Evolutionary conservation across 2,888 invertebrate genomes (phyloP), one percentile per base, ranked within the genome.

Genomic region (Frankliniella intonsa): DNA sequence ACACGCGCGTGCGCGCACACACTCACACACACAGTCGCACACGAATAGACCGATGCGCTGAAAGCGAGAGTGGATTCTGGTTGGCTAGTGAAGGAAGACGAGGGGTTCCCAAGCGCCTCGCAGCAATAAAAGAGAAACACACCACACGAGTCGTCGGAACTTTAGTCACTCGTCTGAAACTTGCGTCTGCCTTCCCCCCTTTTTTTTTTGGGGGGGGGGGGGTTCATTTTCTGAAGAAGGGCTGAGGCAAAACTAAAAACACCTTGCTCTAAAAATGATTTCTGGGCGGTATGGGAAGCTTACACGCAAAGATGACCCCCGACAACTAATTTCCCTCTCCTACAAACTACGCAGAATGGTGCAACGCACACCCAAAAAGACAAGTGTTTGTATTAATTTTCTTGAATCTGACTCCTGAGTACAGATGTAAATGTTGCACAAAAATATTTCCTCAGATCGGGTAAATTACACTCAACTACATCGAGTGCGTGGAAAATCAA

Each of bases 1-100:
- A 9, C 69, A 25, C 69, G 5, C 69, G 12, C 25, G 9, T 12
- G 3, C 69, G 1, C 69, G 10, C 69, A 25, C 69, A 25, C 69
- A 76, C 69, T 12, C 69, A 76, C 69, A 76, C 25, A 11, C 3
- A 76, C 69, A 76, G 2, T 2, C 69, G 10, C 69, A 12, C 25
- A 7, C 9, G 69, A 69, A n/a, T 22, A 9, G 25, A 76, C 69
- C 25, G 25, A 25, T 76, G 22, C 69, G 69, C 25, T 76, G 69
- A 76, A 76, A 76, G 69, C 69, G 69, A 76, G 69, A 76, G 69
- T 76, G 69, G 69, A 76, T 55, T 55, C 17, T 38, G 2, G 38
- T 38, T 38, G 38, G 38, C 5, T 38, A 38, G 38, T 38, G 38
- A 38, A 38, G 38, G 38, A 62, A 62, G 17, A 62, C 17, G n/a